A percentile compares a stretch with the other conserved stretches of the same genome.
Evolutionary conservation across 2,113 vertebrate species (phyloP).

Genomic region (Genyomyrus donnyi): DNA sequence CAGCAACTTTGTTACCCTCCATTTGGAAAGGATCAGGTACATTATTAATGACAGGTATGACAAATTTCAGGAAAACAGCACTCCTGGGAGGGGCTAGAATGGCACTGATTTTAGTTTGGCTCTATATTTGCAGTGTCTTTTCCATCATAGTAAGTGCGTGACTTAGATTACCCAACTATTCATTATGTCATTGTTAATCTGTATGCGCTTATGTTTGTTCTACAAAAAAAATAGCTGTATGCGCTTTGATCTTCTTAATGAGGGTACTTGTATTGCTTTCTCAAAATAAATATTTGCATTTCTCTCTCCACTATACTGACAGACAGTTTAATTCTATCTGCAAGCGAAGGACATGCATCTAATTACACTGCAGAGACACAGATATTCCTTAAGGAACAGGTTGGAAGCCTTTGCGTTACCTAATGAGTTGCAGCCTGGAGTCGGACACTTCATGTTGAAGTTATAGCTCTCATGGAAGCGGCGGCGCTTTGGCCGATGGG

Average conservation of each 20-base stretch:
- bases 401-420: constrained; percentile 53
- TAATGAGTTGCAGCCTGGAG: constrained; percentile 92
- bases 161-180: not conserved
- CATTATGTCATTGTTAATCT: not conserved
- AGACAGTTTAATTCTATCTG: not conserved
- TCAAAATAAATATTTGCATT: too few relatives aligned
- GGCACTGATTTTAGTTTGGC: not conserved
- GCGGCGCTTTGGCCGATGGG: constrained; percentile 89
- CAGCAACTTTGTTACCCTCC: not conserved
- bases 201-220: not conserved
- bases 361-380: not conserved
- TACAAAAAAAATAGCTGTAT: not conserved
- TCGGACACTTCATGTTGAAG: constrained; percentile 98
- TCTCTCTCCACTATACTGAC: not conserved
- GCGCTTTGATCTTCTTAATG: not conserved
- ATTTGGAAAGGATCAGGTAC: not conserved
- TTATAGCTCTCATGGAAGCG: constrained; percentile 98
- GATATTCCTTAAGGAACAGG: not conserved
- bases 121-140: not conserved
- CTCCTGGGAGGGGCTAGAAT: not conserved
- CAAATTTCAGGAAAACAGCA: not conserved
- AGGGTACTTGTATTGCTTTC: too few relatives aligned
- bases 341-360: not conserved
- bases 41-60: not conserved
- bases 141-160: not conserved